Percentiles rank a stretch among this genome's conserved stretches.
These are phyloP conservation scores for Hormaphis cornu DNA, from an alignment of 1,140 invertebrate genomes.

Conservation along the genomic window DNA sequence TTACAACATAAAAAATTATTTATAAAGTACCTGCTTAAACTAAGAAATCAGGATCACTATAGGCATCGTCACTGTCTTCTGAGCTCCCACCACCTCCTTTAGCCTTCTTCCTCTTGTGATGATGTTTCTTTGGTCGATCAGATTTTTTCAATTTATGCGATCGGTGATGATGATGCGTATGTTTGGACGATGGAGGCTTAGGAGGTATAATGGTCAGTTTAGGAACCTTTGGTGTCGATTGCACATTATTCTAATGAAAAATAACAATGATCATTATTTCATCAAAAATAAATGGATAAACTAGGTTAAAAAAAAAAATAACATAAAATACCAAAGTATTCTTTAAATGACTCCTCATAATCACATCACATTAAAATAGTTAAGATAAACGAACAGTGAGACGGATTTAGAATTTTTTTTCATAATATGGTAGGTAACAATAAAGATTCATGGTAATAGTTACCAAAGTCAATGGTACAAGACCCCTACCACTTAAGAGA, in stretches of 20 bases:
- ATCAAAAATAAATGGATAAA: neutral
- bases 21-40: constrained; percentile 40
- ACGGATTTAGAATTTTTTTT: too few species aligned
- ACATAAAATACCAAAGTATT: neutral
- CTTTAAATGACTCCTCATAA: neutral
- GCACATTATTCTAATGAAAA: constrained; percentile 33
- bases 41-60: constrained; percentile 61
- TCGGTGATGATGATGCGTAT: constrained; percentile 45
- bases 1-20: constrained; percentile 14
- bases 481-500: too few species aligned
- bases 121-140: constrained; percentile 55
- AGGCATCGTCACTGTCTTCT: constrained; percentile 56
- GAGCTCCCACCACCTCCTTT: constrained; percentile 51
- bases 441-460: too few species aligned
- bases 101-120: constrained; percentile 57
- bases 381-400: too few species aligned
- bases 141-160: constrained; percentile 48
- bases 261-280: neutral
- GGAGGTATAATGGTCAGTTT: constrained; percentile 49
- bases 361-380: neutral
- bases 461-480: too few species aligned
- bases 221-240: constrained; percentile 45
- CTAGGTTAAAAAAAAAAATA: neutral
- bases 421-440: too few species aligned
- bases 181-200: constrained; percentile 45